Evolutionary conservation across 2,113 vertebrate genomes (phyloP).

Genomic region (Noturus placidus): DNA sequence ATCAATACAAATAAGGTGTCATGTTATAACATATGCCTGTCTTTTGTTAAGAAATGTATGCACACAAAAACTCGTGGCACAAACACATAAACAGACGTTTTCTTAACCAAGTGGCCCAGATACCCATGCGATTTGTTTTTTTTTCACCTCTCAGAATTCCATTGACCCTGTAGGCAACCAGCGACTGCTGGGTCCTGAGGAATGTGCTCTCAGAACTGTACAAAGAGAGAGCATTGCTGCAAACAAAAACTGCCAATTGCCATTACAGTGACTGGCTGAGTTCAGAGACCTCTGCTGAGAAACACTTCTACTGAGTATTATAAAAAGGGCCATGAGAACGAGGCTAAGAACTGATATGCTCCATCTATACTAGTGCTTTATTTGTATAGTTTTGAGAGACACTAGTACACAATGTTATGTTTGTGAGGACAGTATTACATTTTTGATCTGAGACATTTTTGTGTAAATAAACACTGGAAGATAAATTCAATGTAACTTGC

Average conservation of each 20-base stretch:
- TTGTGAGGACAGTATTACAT: constrained; percentile 33
- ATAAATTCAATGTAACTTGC: constrained; percentile 17
- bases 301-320: constrained; percentile 41
- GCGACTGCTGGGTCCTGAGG: constrained; percentile 83
- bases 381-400: constrained; percentile 16
- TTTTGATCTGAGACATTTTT: constrained; percentile 7
- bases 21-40: constrained; percentile 45
- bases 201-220: constrained; percentile 98
- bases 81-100: constrained; percentile 31
- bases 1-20: constrained; percentile 27
- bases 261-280: constrained; percentile 85
- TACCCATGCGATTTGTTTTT: constrained; percentile 54
- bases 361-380: neutral
- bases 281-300: constrained; percentile 67
- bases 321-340: constrained; percentile 35
- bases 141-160: constrained; percentile 79
- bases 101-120: constrained; percentile 66
- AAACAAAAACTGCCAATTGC: constrained; percentile 94
- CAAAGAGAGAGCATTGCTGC: constrained; percentile 82
- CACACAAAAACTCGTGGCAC: constrained; percentile 9
- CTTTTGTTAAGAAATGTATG: constrained; percentile 44
- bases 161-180: constrained; percentile 86
- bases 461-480: constrained; percentile 35
- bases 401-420: constrained; percentile 4
- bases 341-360: constrained; percentile 13